phyloP scores from a whole-genome alignment of 2,888 invertebrate species.

The Cetonia aurata region DNA sequence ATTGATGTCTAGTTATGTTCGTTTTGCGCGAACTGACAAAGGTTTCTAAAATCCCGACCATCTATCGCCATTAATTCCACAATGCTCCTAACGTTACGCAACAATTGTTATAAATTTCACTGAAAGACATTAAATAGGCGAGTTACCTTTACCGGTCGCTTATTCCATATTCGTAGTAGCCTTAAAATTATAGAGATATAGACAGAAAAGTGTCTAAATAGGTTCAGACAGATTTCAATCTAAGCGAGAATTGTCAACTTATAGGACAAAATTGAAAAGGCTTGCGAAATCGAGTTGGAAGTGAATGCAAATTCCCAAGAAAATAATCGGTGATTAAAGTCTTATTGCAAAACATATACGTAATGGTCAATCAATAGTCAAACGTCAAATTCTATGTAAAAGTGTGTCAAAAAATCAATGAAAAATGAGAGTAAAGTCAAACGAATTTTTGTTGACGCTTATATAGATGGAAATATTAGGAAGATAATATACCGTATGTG shows the following conservation, averaged over 20 bases:
- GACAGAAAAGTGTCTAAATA: neutral
- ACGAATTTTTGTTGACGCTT: too few relatives aligned
- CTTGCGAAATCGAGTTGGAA: too few relatives aligned
- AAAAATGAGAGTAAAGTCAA: too few relatives aligned
- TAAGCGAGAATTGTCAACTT: neutral
- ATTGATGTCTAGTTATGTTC: slow-evolving; percentile 9
- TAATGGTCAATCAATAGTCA: too few relatives aligned
- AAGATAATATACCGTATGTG: too few relatives aligned
- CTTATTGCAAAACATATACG: too few relatives aligned
- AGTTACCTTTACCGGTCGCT: neutral
- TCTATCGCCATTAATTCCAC: slow-evolving; percentile 22
- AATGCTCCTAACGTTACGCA: slow-evolving; percentile 24
- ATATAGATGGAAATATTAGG: too few relatives aligned
- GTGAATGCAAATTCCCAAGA: too few relatives aligned
- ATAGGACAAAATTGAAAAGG: neutral
- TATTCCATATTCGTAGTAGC: slow-evolving; percentile 1
- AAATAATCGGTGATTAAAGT: too few relatives aligned
- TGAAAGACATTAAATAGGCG: slow-evolving; percentile 25
- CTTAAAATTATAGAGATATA: neutral
- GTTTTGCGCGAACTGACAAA: slow-evolving; percentile 30
- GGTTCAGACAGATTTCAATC: neutral
- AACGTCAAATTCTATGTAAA: too few relatives aligned
- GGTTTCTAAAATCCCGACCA: slow-evolving; percentile 10
- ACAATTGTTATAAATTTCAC: slow-evolving; percentile 24
- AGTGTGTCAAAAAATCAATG: too few relatives aligned